Base-by-base conservation (phyloP, 2,797 vertebrate species). In the Brachyrhaphis roseni region DNA sequence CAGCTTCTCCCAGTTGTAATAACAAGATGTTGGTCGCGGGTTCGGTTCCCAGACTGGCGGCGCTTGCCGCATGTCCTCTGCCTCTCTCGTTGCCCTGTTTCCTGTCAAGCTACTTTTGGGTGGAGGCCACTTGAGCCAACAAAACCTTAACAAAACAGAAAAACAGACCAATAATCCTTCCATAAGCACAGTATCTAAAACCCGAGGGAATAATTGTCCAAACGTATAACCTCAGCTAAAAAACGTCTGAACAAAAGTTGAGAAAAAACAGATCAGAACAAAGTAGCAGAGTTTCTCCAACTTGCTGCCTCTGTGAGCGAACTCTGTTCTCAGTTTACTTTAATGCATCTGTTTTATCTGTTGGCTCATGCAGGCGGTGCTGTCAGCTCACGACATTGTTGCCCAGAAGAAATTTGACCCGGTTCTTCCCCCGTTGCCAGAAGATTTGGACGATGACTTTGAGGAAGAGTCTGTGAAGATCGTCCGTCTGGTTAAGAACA, bases 391-490 rank as follows among this genome's bases (percentile, higher is more conserved):
- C 0, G 98, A 99, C 93, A 98, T 97, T 0, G 97, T 99, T 66
- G 98, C 98, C 73, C 97, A 97, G 91, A 98, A 99, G 95, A 97
- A 97, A 79, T 99, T 99, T 75, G 97, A 98, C 89, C 98, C 98
- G 0, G 95, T 98, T 62, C 95, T 99, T 57, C 98, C 98, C 0
- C 97, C 98, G 15, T 91, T 99, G 2, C 97, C 97, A 0, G 96
- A 98, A 3, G 97, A 98, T 75, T 86, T 97, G 1, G 97, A 97
- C 0, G 95, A 98, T 34, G 97, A 98, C 82, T 95, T 98, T 82
- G 97, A 98, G 64, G 98, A 99, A 84, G 98, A 99, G 89, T 98
- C 98, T 0, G 97, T 99, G 79, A 99, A 98, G 94, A 99, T 99
- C 0, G 97, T 98, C 47, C 97, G 97, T 0, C 93, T 99, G 82